These are phyloP conservation scores for Volucella inanis DNA, from an alignment of 2,888 invertebrate species.

Conservation along the genomic window DNA sequence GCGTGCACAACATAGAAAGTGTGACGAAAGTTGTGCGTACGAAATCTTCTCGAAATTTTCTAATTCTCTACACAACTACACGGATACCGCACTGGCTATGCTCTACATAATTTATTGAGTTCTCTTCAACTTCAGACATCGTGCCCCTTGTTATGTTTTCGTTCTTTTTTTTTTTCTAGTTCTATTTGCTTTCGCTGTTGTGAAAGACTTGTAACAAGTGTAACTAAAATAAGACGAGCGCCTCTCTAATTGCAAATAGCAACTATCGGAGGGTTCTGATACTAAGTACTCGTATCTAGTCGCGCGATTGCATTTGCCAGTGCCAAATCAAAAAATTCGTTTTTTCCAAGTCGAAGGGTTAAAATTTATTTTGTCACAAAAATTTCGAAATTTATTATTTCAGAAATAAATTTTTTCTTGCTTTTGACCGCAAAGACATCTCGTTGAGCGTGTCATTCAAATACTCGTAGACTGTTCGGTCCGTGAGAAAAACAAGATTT, in stretches of 20 bases:
- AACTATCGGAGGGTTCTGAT: constrained; percentile 53
- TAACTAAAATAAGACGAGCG: constrained; percentile 71
- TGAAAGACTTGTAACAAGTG: constrained; percentile 65
- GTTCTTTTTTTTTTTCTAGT: constrained; percentile 36
- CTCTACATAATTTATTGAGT: constrained; percentile 59
- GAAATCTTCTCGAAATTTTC: constrained; percentile 5
- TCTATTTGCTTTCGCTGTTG: constrained; percentile 33
- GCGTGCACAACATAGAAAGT: constrained; percentile 47
- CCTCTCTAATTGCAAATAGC: constrained; percentile 62
- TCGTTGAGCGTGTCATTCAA: constrained; percentile 10
- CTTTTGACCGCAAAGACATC: constrained; percentile 3
- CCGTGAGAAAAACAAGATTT: not conserved
- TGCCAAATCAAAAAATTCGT: constrained; percentile 60
- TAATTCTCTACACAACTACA: constrained; percentile 32
- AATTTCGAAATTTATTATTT: constrained; percentile 18
- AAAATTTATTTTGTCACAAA: not conserved
- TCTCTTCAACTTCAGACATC: constrained; percentile 57
- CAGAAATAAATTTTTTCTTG: constrained; percentile 2
- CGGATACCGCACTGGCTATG: constrained; percentile 25
- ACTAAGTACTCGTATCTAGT: constrained; percentile 31
- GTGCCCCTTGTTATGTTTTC: constrained; percentile 40
- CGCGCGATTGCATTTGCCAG: constrained; percentile 67
- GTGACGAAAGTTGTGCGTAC: constrained; percentile 46
- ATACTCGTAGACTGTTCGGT: constrained; percentile 13
- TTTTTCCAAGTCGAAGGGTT: constrained; percentile 33